Percentiles rank a stretch among this genome's conserved stretches.
Conservation (phyloP, 2,888 invertebrate genomes). For the Plagodis dolabraria region DNA sequence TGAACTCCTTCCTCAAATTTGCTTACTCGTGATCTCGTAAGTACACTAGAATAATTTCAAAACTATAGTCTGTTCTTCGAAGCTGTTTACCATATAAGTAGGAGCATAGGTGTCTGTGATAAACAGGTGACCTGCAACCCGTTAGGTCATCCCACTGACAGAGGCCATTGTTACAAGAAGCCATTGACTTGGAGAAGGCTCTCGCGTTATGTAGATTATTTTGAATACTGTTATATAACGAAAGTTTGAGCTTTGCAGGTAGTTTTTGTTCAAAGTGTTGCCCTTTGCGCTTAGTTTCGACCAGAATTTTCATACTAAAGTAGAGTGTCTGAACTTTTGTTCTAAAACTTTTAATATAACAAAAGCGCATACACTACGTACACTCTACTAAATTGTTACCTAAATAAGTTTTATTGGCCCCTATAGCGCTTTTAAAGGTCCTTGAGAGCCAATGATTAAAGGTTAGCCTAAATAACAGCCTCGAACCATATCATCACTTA, state of each 20-base stretch:
- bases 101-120: conserved; percentile 10
- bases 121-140: conserved; percentile 8
- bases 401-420: no score
- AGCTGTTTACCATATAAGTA: conserved; percentile 16
- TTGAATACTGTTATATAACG: not conserved
- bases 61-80: conserved; percentile 9
- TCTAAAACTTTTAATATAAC: no score
- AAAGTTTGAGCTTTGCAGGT: not conserved
- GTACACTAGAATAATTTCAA: conserved; percentile 2
- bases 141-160: conserved; percentile 4
- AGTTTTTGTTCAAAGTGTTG: not conserved
- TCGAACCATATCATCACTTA: no score
- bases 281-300: no score
- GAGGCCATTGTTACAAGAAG: conserved; percentile 2
- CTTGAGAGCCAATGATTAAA: no score
- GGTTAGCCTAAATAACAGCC: no score
- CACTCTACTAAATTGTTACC: no score
- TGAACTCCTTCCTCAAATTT: not conserved
- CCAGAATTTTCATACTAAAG: no score
- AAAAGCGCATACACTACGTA: no score
- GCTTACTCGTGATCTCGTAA: not conserved
- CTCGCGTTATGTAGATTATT: conserved; percentile 5
- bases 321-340: no score
- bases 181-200: conserved; percentile 1
- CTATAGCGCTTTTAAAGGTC: no score